Conservation (phyloP, 1,140 invertebrate species). For the honey bee (Apis mellifera) region Amel_HAv3.1 CM009932.2:15595501-15596000, state of each 20-base stretch:
- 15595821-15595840: slow-evolving; percentile 27
- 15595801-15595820: background rate
- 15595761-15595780: too few relatives aligned
- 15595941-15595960: too few relatives aligned
- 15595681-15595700: slow-evolving; percentile 2
- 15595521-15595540: background rate
- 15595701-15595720: background rate
- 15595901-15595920: background rate
- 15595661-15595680: slow-evolving; percentile 29
- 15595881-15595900: background rate
- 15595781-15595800: background rate
- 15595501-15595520: too few relatives aligned
- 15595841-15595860: background rate
- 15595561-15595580: slow-evolving; percentile 11
- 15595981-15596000: background rate
- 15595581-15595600: slow-evolving; percentile 39
- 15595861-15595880: background rate
- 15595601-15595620: slow-evolving; percentile 59
- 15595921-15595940: background rate
- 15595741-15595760: too few relatives aligned
- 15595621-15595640: slow-evolving; percentile 16
- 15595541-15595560: slow-evolving; percentile 19
- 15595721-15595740: background rate
- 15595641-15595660: slow-evolving; percentile 3
- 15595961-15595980: background rate